A percentile compares a stretch with the other conserved stretches of the same genome.
These are phyloP conservation scores for Stichopus chloronotus DNA, from an alignment of 35 echinoderm and acorn worm genomes.

Conservation along the genomic window DNA sequence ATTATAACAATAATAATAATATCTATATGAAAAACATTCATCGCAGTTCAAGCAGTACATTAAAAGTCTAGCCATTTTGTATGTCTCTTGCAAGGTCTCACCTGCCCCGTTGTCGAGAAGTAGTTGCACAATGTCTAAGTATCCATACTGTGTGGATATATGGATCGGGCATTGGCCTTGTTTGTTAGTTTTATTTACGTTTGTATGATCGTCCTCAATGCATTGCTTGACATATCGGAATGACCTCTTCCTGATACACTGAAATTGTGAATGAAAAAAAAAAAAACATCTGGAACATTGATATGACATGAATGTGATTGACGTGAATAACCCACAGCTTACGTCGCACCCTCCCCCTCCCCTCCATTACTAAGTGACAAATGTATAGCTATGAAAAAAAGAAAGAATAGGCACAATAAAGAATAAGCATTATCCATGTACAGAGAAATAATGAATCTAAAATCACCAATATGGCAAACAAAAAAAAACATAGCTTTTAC, in stretches of 20 bases:
- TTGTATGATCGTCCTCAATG: neutral
- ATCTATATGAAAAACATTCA: too few species aligned
- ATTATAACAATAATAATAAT: too few species aligned
- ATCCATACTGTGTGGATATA: conserved; percentile 35
- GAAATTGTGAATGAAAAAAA: neutral
- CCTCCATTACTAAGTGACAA: too few species aligned
- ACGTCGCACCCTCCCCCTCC: neutral
- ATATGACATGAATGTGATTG: neutral
- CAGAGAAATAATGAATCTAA: too few species aligned
- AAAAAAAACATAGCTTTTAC: too few species aligned
- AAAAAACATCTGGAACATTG: neutral
- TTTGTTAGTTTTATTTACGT: conserved; percentile 12
- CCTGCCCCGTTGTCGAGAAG: conserved; percentile 34
- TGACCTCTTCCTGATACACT: conserved; percentile 47
- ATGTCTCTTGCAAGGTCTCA: neutral
- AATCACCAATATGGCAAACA: too few species aligned
- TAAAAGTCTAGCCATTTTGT: too few species aligned
- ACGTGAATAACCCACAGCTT: neutral
- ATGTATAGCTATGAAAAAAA: too few species aligned
- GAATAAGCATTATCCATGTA: too few species aligned
- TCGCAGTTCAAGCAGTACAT: too few species aligned
- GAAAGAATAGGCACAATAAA: too few species aligned
- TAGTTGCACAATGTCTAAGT: conserved; percentile 23
- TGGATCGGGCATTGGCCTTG: conserved; percentile 29
- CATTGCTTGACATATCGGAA: conserved; percentile 27